Evolutionary conservation across 2,797 vertebrate species (phyloP).

Genomic region (Argyrosomus regius): DNA sequence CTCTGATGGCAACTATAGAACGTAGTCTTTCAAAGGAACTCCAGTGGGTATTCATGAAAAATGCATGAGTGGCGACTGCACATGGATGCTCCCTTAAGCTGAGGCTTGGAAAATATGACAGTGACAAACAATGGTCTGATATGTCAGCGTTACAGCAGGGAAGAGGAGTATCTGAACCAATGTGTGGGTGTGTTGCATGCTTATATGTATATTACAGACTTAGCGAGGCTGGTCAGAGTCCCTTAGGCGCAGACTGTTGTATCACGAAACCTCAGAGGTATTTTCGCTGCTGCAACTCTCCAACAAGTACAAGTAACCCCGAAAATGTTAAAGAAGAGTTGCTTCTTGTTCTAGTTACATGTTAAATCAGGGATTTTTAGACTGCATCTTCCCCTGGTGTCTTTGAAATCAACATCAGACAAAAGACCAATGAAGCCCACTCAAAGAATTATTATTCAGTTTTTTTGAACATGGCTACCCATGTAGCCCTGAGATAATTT

Average conservation of each 20-base stretch:
- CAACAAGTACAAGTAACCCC: conserved; percentile 1
- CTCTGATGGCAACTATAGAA: conserved; percentile 67
- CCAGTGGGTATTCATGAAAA: conserved; percentile 83
- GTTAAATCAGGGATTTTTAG: conserved; percentile 41
- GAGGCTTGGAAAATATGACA: conserved; percentile 75
- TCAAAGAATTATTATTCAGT: conserved; percentile 23
- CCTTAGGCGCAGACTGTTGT: conserved; percentile 41
- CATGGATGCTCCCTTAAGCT: conserved; percentile 76
- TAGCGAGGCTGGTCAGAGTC: conserved; percentile 47
- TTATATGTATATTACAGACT: conserved; percentile 61
- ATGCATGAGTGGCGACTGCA: conserved; percentile 82
- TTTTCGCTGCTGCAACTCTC: conserved; percentile 20
- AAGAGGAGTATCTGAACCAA: conserved; percentile 50
- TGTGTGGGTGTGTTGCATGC: conserved; percentile 50
- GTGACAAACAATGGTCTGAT: conserved; percentile 79
- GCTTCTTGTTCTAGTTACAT: conserved; percentile 51
- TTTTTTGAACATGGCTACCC: conserved; percentile 12
- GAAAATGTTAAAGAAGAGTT: conserved; percentile 35
- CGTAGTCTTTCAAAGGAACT: conserved; percentile 71
- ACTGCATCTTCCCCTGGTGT: conserved; percentile 10
- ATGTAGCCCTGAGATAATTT: conserved; percentile 22
- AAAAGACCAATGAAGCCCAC: conserved; percentile 33
- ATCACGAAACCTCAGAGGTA: conserved; percentile 22
- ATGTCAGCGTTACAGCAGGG: conserved; percentile 60
- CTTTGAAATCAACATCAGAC: conserved; percentile 44